Percentiles rank a stretch among this genome's conserved stretches.
phyloP scores from a whole-genome alignment of 2,888 invertebrate genomes.

The Anarsia innoxiella region DNA sequence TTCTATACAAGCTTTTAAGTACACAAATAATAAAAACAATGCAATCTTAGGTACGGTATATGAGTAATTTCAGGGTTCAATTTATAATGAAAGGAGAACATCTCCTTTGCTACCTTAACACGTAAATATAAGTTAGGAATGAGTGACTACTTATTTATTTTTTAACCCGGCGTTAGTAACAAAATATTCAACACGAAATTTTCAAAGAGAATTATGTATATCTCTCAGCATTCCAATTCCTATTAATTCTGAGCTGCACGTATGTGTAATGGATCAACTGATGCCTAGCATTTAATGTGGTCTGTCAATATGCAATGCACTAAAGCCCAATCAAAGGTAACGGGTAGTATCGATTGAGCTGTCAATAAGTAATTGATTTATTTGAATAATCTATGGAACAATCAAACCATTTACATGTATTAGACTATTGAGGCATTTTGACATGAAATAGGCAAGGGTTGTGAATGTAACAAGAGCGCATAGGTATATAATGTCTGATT shows the following conservation, averaged over 20 bases:
- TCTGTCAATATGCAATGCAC: slow-evolving; percentile 1
- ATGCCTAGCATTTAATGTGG: too few species aligned
- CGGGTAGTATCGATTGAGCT: background rate
- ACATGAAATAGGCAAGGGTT: background rate
- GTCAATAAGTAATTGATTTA: background rate
- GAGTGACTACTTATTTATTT: too few species aligned
- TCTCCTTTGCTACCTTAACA: background rate
- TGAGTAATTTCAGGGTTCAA: too few species aligned
- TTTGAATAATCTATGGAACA: background rate
- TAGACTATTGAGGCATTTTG: background rate
- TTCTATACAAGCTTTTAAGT: too few species aligned
- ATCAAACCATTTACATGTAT: background rate
- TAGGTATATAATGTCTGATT: too few species aligned
- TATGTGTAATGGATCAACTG: slow-evolving; percentile 5
- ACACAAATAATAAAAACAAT: too few species aligned
- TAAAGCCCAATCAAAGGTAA: background rate
- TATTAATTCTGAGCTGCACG: background rate
- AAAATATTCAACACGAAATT: too few species aligned
- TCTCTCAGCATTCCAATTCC: background rate
- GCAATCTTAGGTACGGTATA: too few species aligned
- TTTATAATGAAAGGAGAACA: background rate
- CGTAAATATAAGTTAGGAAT: background rate
- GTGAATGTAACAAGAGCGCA: too few species aligned
- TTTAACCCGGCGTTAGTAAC: too few species aligned
- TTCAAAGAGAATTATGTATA: background rate